Evolutionary conservation across 2,797 vertebrate genomes (phyloP), one percentile per base, ranked within the genome.

Genomic region (Vipera ursinii): DNA sequence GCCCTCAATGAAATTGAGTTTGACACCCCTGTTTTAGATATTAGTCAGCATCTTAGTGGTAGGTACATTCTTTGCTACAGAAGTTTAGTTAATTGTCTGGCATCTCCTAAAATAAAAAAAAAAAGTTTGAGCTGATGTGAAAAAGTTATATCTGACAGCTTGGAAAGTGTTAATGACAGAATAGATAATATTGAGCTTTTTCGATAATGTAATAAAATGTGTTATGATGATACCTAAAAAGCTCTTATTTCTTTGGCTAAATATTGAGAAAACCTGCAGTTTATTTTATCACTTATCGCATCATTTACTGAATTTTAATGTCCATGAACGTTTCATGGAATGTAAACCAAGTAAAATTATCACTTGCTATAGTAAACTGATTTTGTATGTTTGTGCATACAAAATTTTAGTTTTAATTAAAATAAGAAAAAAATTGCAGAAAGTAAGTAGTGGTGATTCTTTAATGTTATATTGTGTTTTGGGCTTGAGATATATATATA

Each of bases 331-430:
- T 89, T 93, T 86, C 95, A 86, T 87, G 87, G 6, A 22, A 28
- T 61, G 57, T 1, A 4, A 53, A 15, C 73, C 55, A 85, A 13
- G 26, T 86, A 90, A 94, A 44, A 85, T 14, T 65, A 93, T 90
- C 0, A 0, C 65, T 95, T 95, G 93, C 24, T 38, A 26, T 56
- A 20, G n/a, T 78, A 24, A 92, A 90, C 15, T 53, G 48, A 94
- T 32, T 86, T 51, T 61, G 14, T 60, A 22, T 14, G 2, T 53
- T 61, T 86, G 48, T 87, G 10, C 87, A 86, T 94, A 86, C 22
- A 82, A 48, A 44, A 24, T 82, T 82, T 82, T 78, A 44, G 38
- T 48, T 78, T 78, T 82, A 82, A 82, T 48, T 82, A 82, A 82
- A 78, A 78, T 28, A 69, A 14, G 69, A 44, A 82, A 9, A 82